Base-by-base conservation (phyloP, 2,113 vertebrate species). In the Ictidomys tridecemlineatus region DNA sequence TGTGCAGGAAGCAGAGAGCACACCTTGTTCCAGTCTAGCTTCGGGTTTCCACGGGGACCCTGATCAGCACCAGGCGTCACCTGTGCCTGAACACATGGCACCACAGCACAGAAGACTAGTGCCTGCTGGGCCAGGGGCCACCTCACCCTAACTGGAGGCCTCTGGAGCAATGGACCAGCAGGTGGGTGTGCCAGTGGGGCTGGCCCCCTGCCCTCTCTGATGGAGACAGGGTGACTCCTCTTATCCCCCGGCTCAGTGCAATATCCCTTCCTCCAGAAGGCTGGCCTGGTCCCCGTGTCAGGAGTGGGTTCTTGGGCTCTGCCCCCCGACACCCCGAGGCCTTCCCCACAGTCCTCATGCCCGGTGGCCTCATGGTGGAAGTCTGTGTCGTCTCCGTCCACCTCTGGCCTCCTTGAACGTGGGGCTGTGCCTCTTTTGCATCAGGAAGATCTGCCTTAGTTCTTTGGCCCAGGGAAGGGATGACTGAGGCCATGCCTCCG, bases 311-410 rank as follows among this genome's bases (percentile, higher is more conserved):
- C 39, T 30, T 77, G 28, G 72, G 18, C 42, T 61, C 7, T 76
- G 63, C 8, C 14, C 6, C 34, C 22, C 32, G 79, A 45, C 1
- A 10, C 16, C 45, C 61, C 14, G 51, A 85, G 26, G 18, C n/a
- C 14, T 22, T 48, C 63, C 22, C 80, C 6, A 11, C 1, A 2
- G 17, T 56, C 22, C 0, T 24, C 2, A 1, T 12, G 37, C 30
- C 73, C 45, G 20, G 11, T 51, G 26, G 17, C 67, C 78, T 37
- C 58, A n/a, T 45, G 24, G 20, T 56, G 86, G 74, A 58, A 61
- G 34, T 14, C 7, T 14, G 8, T 76, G 7, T 82, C 83, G 48
- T 77, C 67, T 89, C 53, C 9, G 1, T 3, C 8, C 45, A 13
- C 18, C 37, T 61, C 5, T 28, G 14, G 9, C 12, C n/a, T 89